These are phyloP conservation scores for Spea bombifrons DNA, from an alignment of 2,113 vertebrate species.

Conservation along the genomic window DNA sequence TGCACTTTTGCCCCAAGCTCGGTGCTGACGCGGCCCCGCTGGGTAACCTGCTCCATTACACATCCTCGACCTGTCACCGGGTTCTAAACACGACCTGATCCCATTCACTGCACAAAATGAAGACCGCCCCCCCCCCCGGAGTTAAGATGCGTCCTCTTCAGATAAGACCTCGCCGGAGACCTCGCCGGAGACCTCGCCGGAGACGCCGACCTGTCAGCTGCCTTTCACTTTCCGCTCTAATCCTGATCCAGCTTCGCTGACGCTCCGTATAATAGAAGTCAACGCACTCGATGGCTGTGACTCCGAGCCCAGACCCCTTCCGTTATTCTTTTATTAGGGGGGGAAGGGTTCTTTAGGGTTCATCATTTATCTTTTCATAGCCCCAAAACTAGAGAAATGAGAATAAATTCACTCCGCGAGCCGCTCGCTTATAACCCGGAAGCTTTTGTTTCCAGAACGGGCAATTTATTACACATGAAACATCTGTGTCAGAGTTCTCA, in stretches of 20 bases:
- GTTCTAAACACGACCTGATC: background rate
- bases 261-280: conserved; percentile 10
- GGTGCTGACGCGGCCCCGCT: too few relatives aligned
- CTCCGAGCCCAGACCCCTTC: background rate
- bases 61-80: too few relatives aligned
- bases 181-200: too few relatives aligned
- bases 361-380: too few relatives aligned
- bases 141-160: background rate
- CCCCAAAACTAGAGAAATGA: too few relatives aligned
- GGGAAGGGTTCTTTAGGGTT: background rate
- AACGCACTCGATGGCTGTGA: background rate
- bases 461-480: too few relatives aligned
- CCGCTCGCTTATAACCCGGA: too few relatives aligned
- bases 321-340: background rate
- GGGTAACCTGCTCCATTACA: too few relatives aligned
- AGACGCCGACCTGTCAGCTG: conserved; percentile 2
- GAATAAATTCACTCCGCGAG: too few relatives aligned
- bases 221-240: background rate
- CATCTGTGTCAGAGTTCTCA: too few relatives aligned
- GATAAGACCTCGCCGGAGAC: background rate
- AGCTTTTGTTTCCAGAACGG: too few relatives aligned
- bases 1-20: too few relatives aligned
- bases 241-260: background rate
- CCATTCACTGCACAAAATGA: conserved; percentile 21
- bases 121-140: background rate